Evolutionary conservation across 2,797 vertebrate genomes (phyloP), one percentile per base, ranked within the genome.

Genomic region (Gymnothorax javanicus): DNA sequence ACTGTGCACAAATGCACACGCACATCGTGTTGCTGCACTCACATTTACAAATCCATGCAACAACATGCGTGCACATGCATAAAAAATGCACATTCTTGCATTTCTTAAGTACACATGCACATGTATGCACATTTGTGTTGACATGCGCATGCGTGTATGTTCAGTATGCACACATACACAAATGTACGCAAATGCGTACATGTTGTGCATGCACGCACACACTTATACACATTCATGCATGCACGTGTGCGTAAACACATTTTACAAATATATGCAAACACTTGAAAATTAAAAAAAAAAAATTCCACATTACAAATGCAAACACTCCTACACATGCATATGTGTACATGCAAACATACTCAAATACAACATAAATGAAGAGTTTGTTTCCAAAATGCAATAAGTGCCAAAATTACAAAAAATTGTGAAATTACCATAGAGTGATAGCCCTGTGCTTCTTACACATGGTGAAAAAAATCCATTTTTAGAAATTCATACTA

Each of bases 221-320:
- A 87, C 71, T 52, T 73, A 58, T 43, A 64, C 87, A 79, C 58
- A 77, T 6, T 20, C 73, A 13, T 27, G 67, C 23, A n/a, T 25
- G 5, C 11, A 11, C 59, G 17, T 17, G 17, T 60, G 59, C 23
- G 15, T 67, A 20, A 2, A 27, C 7, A 67, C 17, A 69, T 69
- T 15, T 20, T 20, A 17, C 13, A 62, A 62, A 20, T 62, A 20
- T 20, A 62, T 20, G 20, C 60, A 75, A 23, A 27, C 60, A 62
- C 5, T 4, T 17, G 15, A 13, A 62, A 13, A 17, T 62, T 20
- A 62, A 4, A 62, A 17, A 62, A 13, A 13, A 15, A 20, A 4
- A 4, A 20, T 17, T 20, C 20, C 20, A 62, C 60, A 62, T 62
- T 62, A 62, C 60, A 62, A 62, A 62, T 69, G 54, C 52, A 33